Percentiles rank a stretch among this genome's conserved stretches.
These are phyloP conservation scores for Luperina nickerlii DNA, from an alignment of 2,888 invertebrate genomes.

Conservation along the genomic window DNA sequence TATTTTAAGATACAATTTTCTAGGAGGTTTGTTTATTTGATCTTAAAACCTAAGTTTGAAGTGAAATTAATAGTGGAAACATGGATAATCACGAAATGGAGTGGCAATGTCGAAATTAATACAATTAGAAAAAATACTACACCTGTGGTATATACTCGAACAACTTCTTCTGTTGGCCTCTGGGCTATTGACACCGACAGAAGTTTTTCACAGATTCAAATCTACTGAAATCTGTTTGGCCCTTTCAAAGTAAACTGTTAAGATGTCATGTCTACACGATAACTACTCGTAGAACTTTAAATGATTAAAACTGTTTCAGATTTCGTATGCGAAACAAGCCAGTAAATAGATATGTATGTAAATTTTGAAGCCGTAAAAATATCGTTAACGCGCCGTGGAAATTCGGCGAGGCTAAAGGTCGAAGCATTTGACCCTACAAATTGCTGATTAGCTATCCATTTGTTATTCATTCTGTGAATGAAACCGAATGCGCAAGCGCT, in stretches of 20 bases:
- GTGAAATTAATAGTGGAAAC: constrained; percentile 17
- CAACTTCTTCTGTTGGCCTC: neutral
- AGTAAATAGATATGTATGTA: neutral
- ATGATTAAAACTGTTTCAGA: neutral
- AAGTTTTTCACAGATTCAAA: neutral
- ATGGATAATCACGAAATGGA: constrained; percentile 30
- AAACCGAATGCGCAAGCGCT: constrained; percentile 36
- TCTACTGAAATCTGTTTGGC: neutral
- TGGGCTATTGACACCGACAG: neutral
- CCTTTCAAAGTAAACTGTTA: neutral
- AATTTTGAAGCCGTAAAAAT: constrained; percentile 17
- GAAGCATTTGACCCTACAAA: neutral
- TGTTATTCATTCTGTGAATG: constrained; percentile 41
- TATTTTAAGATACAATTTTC: constrained; percentile 23
- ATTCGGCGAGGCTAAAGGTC: constrained; percentile 19
- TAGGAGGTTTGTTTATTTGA: neutral
- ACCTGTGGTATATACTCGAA: neutral
- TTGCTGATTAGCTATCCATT: constrained; percentile 29
- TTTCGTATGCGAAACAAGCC: neutral
- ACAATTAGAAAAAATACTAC: neutral
- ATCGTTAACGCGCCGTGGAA: constrained; percentile 11
- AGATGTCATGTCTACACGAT: neutral
- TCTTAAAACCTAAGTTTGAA: constrained; percentile 33
- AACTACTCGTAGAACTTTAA: neutral
- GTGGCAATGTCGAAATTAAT: neutral